phyloP scores from a whole-genome alignment of 2,113 vertebrate species.

The Phylloscopus whistleri region DNA sequence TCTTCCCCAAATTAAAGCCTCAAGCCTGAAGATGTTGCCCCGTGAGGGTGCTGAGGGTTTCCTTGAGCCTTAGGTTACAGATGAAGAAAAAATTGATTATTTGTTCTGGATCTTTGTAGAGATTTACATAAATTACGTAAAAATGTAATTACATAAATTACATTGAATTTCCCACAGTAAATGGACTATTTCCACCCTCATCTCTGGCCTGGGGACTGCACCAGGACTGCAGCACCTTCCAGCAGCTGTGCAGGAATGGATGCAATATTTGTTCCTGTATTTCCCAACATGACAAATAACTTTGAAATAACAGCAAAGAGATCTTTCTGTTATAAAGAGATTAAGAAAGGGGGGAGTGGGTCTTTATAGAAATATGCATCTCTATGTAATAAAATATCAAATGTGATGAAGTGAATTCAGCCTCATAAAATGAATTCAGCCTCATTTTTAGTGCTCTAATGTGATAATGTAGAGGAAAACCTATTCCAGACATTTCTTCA shows the following conservation, averaged over 20 bases:
- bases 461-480: not conserved
- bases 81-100: not conserved
- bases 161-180: not conserved
- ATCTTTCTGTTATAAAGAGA: not conserved
- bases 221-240: not conserved
- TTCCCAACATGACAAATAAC: not conserved
- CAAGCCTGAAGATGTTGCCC: not conserved
- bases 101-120: not conserved
- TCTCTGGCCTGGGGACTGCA: fast-evolving
- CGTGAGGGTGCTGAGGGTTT: fast-evolving
- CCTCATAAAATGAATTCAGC: not conserved
- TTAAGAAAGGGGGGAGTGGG: not conserved
- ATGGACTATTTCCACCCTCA: not conserved
- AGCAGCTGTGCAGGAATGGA: not conserved
- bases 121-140: not conserved
- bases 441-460: not conserved
- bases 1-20: not conserved
- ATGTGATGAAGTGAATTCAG: not conserved
- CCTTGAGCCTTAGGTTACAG: not conserved
- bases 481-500: not conserved
- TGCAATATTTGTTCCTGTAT: not conserved
- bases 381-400: not conserved
- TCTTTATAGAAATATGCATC: not conserved
- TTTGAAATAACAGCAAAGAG: not conserved
- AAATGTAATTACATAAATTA: not conserved